Evolutionary conservation across 1,140 invertebrate genomes (phyloP), one percentile per base, ranked within the genome.

Genomic region (Elymnias hypermnestra): DNA sequence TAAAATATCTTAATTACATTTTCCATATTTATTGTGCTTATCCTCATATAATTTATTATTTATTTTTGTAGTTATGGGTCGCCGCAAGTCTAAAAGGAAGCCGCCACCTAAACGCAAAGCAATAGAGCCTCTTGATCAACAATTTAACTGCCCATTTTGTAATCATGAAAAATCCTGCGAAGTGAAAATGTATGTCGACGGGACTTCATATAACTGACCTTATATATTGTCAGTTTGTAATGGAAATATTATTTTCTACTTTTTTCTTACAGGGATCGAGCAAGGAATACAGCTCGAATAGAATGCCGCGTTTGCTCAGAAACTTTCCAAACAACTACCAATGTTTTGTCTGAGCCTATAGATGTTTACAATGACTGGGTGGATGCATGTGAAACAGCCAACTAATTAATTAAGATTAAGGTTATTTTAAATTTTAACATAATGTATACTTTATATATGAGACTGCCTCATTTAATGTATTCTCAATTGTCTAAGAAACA

Each of bases 311-410:
- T 99, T 1, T 99, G 98, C 72, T 77, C 95, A 54, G 98, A 99
- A 87, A 96, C 98, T 82, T 99, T 96, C 87, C 97, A 99, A 85
- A 98, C 97, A 2, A 93, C 92, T 14, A 99, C 99, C 55, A 99
- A 98, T 87, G 94, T 97, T 76, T 88, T 99, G 42, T 98, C 97
- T 6, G 98, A 99, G 86, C 93, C 98, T 29, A 92, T 99, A 47
- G 98, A 99, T 90, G 98, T 99, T 12, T 99, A 99, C 77, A 98
- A 98, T 87, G 98, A 99, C 82, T 99, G 98, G 98, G 98, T 99
- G 41, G 98, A 99, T 90, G 98, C 97, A 1, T 99, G 98, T 89
- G 98, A 85, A 69, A 82, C 64, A 29, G 82, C 82, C 35, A 83
- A 85, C 65, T 85, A 81, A 46, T 46, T 44, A 83, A 81, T 66